Evolutionary conservation across 2,888 invertebrate genomes (phyloP).

Genomic region (Congeria kusceri): DNA sequence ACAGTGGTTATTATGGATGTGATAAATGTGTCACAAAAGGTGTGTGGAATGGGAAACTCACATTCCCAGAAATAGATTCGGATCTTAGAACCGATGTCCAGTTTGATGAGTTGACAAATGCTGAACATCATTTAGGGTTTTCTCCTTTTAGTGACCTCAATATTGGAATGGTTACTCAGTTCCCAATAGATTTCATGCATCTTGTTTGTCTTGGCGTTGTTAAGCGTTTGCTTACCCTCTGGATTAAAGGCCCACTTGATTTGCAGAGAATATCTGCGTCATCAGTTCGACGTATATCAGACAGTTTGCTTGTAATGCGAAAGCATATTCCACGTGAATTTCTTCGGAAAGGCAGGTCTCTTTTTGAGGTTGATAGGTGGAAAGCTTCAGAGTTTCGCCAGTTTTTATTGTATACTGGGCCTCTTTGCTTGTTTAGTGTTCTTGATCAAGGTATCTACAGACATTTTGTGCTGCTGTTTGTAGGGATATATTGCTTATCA

Average conservation of each 20-base stretch:
- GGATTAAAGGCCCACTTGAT: constrained; percentile 61
- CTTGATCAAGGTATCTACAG: constrained; percentile 53
- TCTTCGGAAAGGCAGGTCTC: constrained; percentile 62
- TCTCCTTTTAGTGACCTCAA: constrained; percentile 54
- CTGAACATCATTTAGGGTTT: constrained; percentile 62
- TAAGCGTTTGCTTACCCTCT: constrained; percentile 58
- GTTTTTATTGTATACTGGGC: constrained; percentile 74
- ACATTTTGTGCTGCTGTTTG: constrained; percentile 68
- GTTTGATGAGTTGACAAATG: constrained; percentile 59
- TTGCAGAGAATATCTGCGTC: neutral
- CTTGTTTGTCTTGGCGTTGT: constrained; percentile 76
- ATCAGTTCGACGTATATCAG: constrained; percentile 46
- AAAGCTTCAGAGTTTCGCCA: constrained; percentile 76
- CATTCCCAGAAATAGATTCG: constrained; percentile 46
- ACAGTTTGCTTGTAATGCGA: constrained; percentile 29
- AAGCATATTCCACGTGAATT: constrained; percentile 66
- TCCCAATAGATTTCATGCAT: constrained; percentile 82
- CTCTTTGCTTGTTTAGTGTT: constrained; percentile 57
- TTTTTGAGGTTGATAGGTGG: constrained; percentile 70
- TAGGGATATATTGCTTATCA: constrained; percentile 63
- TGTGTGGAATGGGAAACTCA: constrained; percentile 42
- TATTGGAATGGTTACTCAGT: constrained; percentile 64
- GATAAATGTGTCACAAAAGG: constrained; percentile 71
- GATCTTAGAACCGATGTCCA: constrained; percentile 45
- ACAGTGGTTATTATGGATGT: constrained; percentile 78